Evolutionary conservation across 2,888 invertebrate species (phyloP).

Genomic region (Tachina lurida): DNA sequence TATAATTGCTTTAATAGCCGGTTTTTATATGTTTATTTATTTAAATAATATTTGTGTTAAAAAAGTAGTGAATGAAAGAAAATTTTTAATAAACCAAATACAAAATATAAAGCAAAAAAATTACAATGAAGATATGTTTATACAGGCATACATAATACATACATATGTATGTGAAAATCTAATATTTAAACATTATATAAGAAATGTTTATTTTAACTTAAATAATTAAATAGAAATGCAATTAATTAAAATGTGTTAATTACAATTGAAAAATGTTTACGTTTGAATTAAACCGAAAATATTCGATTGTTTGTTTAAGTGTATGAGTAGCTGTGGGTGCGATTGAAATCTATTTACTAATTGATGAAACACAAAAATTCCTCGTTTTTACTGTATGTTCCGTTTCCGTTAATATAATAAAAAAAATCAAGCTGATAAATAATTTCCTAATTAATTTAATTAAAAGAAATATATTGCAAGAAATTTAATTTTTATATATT

Average conservation of each 20-base stretch:
- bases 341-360: slow-evolving; percentile 28
- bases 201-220: not conserved
- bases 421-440: no score
- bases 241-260: not conserved
- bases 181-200: no score
- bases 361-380: not conserved
- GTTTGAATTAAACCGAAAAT: not conserved
- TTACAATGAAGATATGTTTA: not conserved
- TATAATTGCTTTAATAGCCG: slow-evolving; percentile 1
- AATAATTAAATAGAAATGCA: not conserved
- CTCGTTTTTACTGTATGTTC: slow-evolving; percentile 13
- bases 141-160: not conserved
- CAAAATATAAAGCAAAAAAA: not conserved
- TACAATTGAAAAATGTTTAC: slow-evolving; percentile 10
- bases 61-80: not conserved
- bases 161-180: not conserved
- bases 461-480: no score
- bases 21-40: slow-evolving; percentile 11
- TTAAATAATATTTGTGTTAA: not conserved
- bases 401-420: slow-evolving; percentile 49
- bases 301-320: not conserved
- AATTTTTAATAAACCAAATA: no score
- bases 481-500: no score
- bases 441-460: no score
- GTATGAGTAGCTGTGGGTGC: not conserved